Base-by-base conservation (phyloP, 1,140 invertebrate species). In the Drosophila azteca region DNA sequence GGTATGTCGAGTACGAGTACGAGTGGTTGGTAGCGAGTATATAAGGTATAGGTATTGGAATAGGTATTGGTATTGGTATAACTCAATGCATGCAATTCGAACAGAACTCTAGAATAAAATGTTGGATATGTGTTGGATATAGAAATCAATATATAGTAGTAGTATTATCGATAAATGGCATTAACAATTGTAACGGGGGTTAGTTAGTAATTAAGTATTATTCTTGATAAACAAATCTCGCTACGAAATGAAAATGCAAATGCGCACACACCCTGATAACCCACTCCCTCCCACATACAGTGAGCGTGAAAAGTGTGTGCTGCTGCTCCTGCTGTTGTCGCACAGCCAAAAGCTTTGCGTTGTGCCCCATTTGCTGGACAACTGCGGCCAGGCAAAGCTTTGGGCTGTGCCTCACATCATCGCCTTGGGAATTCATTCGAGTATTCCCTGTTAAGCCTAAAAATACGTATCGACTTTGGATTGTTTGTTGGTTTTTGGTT, bases 381-480 rank as follows among this genome's bases (percentile, higher is more conserved):
- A 85, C 67, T 80, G 76, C 72, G 24, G 22, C 8, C 64, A 66
- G 46, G 67, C 75, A 82, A 79, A 87, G 79, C 78, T 87, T 83
- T 87, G 62, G 76, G 64, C 17, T 17, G 41, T 76, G 80, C 53
- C 54, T 31, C 54, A 44, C 20, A 43, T 75, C 53, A 49, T 60
- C 35, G 11, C 59, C 51, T 29, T 61, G 77, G 60, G 61, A 64
- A 51, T 64, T 49, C 57, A 60, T 63, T 48, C 13, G 20, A 50
- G 45, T 29, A 17, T 53, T 26, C 50, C 70, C 49, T 45, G 53
- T 67, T 77, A 90, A 91, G 90, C 90, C 90, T 91, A 91, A 91
- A 91, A 91, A 91, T 91, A 91, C 90, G 90, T 91, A 91, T 91
- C 77, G 90, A 91, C 90, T 91, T 91, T 91, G 90, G 90, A 91